phyloP scores from a whole-genome alignment of 2,888 invertebrate genomes.

The Drosophila anceps region DNA sequence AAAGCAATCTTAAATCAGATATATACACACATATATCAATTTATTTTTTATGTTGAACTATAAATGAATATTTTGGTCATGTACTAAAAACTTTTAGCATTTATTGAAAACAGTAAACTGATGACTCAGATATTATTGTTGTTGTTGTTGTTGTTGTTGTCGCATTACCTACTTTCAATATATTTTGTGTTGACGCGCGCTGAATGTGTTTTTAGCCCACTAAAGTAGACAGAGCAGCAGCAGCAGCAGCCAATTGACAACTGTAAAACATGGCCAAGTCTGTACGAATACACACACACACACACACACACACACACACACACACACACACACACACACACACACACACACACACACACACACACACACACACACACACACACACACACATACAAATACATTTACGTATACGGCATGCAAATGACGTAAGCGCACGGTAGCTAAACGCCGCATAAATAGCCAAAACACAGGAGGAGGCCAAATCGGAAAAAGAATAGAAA shows the following conservation, averaged over 20 bases:
- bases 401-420: conserved; percentile 34
- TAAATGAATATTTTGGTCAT: conserved; percentile 21
- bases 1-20: not conserved
- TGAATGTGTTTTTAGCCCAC: conserved; percentile 28
- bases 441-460: conserved; percentile 44
- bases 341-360: conserved; percentile 17
- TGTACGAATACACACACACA: conserved; percentile 43
- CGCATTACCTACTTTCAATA: conserved; percentile 72
- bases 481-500: conserved; percentile 10
- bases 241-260: conserved; percentile 69
- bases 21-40: not conserved
- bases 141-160: conserved; percentile 38
- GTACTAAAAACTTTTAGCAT: conserved; percentile 22
- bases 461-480: conserved; percentile 49
- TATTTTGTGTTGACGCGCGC: conserved; percentile 62
- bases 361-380: no score
- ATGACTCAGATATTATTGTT: conserved; percentile 58
- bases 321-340: conserved; percentile 6
- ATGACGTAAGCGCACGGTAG: conserved; percentile 75
- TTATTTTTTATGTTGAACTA: conserved; percentile 11
- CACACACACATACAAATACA: conserved; percentile 13
- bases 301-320: conserved; percentile 4
- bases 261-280: conserved; percentile 73
- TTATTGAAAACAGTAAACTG: conserved; percentile 45
- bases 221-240: conserved; percentile 22